A percentile compares a stretch with the other conserved stretches of the same genome.
These are phyloP conservation scores for Sebastes schlegelii DNA, from an alignment of 2,113 vertebrate genomes.

Conservation along the genomic window DNA sequence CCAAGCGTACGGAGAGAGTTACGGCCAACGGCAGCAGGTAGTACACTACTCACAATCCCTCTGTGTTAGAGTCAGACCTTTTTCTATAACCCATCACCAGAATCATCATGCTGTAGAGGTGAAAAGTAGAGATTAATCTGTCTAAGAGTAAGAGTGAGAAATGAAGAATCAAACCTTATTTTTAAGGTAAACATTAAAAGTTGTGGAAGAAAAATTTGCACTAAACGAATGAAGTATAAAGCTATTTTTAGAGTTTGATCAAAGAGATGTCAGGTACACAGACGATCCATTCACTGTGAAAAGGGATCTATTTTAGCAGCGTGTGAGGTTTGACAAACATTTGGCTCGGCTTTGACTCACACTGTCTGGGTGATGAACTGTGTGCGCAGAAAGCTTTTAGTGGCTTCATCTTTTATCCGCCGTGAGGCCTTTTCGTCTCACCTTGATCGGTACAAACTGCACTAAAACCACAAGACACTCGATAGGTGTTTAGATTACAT, in stretches of 20 bases:
- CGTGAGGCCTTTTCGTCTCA: constrained; percentile 22
- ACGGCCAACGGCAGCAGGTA: constrained; percentile 82
- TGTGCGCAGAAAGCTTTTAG: constrained; percentile 63
- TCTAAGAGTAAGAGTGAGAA: constrained; percentile 7
- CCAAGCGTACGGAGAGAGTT: constrained; percentile 61
- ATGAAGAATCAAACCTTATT: neutral
- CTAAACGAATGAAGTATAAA: constrained; percentile 20
- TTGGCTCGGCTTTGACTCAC: constrained; percentile 54
- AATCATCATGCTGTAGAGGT: constrained; percentile 20
- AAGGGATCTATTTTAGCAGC: constrained; percentile 49
- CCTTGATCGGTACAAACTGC: constrained; percentile 50
- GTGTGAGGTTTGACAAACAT: constrained; percentile 50
- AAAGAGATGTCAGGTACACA: constrained; percentile 28
- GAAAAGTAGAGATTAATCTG: constrained; percentile 13
- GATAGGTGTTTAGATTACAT: constrained; percentile 5
- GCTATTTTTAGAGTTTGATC: constrained; percentile 43
- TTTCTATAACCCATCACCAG: constrained; percentile 20
- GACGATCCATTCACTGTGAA: constrained; percentile 24
- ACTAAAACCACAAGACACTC: constrained; percentile 24
- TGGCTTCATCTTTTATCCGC: constrained; percentile 52
- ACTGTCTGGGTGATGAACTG: constrained; percentile 44
- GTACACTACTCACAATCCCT: constrained; percentile 30
- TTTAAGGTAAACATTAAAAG: constrained; percentile 34
- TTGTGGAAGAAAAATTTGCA: neutral
- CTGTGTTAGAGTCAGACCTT: constrained; percentile 10